Evolutionary conservation across 2,888 invertebrate genomes (phyloP).

Genomic region (Prenolepis imparis): DNA sequence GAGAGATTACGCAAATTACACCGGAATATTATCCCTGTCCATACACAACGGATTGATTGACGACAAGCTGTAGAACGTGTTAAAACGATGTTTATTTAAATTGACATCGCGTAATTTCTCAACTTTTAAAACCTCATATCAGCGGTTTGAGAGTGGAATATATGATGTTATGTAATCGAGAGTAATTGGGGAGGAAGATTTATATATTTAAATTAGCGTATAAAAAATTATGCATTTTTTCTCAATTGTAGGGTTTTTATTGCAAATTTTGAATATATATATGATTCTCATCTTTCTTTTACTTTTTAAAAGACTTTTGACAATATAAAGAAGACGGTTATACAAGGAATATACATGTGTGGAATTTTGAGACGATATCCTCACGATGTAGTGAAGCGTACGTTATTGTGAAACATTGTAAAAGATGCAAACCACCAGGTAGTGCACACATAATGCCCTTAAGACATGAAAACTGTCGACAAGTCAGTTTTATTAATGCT

Average conservation of each 20-base stretch:
- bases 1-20: constrained; percentile 68
- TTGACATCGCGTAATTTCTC: not conserved
- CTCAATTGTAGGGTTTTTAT: not conserved
- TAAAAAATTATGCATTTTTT: not conserved
- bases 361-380: not conserved
- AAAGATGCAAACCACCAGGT: constrained; percentile 30
- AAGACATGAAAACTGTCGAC: constrained; percentile 45
- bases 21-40: constrained; percentile 71
- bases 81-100: constrained; percentile 32
- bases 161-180: not conserved
- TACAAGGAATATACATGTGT: not conserved
- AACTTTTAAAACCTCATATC: not conserved
- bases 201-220: constrained; percentile 3
- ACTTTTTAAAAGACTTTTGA: not conserved
- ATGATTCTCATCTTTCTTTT: not conserved
- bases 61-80: constrained; percentile 46
- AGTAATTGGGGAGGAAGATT: not conserved
- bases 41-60: constrained; percentile 66
- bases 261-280: not conserved
- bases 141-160: not conserved
- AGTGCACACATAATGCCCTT: constrained; percentile 3
- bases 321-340: not conserved
- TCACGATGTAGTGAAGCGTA: not conserved
- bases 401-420: not conserved
- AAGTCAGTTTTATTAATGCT: constrained; percentile 66